A percentile compares a stretch with the other conserved stretches of the same genome.
Conservation (phyloP, 2,888 invertebrate species). For the Apantesis nais region DNA sequence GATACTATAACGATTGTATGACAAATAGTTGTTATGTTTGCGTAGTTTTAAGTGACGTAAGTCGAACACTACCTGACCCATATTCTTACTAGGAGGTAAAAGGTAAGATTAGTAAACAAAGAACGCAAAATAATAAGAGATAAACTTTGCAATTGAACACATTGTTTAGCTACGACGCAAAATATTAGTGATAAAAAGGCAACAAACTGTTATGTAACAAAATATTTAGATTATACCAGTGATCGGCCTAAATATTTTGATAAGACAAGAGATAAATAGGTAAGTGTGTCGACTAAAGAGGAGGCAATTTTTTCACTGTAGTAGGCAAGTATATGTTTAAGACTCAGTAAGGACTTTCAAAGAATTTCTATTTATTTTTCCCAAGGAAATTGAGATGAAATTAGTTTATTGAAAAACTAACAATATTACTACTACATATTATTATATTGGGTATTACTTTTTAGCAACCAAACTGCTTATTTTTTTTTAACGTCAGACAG, state of each 20-base stretch:
- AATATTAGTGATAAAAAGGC: not conserved
- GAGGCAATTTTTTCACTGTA: not conserved
- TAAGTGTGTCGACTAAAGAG: slow-evolving; percentile 1
- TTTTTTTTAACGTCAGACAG: not conserved
- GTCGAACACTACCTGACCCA: not conserved
- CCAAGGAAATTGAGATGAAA: too few species aligned
- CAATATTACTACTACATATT: not conserved
- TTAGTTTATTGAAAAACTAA: too few species aligned
- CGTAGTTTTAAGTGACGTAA: not conserved
- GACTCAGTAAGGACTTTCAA: not conserved
- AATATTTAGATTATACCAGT: slow-evolving; percentile 3
- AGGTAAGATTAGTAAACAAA: not conserved
- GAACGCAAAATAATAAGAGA: not conserved
- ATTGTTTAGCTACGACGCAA: not conserved
- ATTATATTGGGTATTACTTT: not conserved
- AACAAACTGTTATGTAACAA: not conserved
- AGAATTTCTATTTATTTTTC: not conserved
- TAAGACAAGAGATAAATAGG: slow-evolving; percentile 4
- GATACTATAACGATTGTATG: not conserved
- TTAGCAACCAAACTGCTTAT: not conserved
- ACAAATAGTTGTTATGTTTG: not conserved
- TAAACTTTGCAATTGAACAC: not conserved
- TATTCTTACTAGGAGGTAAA: not conserved
- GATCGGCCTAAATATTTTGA: not conserved
- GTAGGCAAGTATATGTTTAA: not conserved